phyloP scores from a whole-genome alignment of 1,140 invertebrate genomes.

The Ectropis grisescens region DNA sequence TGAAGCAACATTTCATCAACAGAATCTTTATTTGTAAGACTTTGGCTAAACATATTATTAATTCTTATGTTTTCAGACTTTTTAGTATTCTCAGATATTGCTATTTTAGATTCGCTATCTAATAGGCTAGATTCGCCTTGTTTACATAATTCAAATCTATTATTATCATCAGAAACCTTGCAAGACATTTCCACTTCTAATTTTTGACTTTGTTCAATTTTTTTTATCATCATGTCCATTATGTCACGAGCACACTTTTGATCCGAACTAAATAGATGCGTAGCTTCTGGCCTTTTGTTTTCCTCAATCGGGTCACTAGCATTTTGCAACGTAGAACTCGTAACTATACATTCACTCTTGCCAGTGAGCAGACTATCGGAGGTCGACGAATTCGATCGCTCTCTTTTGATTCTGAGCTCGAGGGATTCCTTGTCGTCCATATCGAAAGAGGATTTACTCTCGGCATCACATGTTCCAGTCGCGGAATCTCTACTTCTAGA shows the following conservation, averaged over 20 bases:
- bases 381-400: too few species aligned
- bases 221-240: slow-evolving; percentile 14
- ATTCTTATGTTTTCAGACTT: too few species aligned
- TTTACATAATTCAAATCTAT: slow-evolving; percentile 12
- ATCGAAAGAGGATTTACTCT: slow-evolving; percentile 13
- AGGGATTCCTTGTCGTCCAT: slow-evolving; percentile 3
- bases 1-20: too few species aligned
- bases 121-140: too few species aligned
- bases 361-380: background rate
- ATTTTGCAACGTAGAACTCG: too few species aligned
- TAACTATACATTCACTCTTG: background rate
- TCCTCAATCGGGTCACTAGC: too few species aligned
- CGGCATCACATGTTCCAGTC: slow-evolving; percentile 3
- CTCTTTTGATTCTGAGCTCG: background rate
- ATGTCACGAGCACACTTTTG: slow-evolving; percentile 15
- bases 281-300: too few species aligned
- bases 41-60: too few species aligned
- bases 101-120: too few species aligned
- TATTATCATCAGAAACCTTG: slow-evolving; percentile 5
- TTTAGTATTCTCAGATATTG: too few species aligned
- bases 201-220: slow-evolving; percentile 11
- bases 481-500: slow-evolving; percentile 18
- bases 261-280: slow-evolving; percentile 4
- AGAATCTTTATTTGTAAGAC: too few species aligned
- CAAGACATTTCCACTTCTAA: too few species aligned